Evolutionary conservation across 2,888 invertebrate species (phyloP).

Genomic region (Sepiola atlantica): DNA sequence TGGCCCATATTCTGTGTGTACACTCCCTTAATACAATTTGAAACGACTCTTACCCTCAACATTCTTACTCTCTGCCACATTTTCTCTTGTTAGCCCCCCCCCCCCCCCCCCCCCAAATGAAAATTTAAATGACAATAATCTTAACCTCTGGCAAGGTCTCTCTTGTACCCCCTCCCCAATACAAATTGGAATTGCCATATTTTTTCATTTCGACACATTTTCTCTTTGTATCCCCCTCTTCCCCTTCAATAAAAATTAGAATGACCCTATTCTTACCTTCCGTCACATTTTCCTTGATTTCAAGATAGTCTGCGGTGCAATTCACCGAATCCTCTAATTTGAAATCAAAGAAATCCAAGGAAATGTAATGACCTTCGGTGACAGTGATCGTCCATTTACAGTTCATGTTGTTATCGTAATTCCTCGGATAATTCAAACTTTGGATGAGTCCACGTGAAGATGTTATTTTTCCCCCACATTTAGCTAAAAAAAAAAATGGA

Average conservation of each 20-base stretch:
- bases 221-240: no score
- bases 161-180: no score
- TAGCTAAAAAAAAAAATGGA: conserved; percentile 73
- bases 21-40: no score
- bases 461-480: conserved; percentile 85
- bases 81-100: no score
- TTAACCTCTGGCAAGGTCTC: no score
- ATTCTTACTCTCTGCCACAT: no score
- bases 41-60: no score
- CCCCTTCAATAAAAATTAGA: not conserved
- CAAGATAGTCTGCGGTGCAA: conserved; percentile 70
- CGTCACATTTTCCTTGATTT: conserved; percentile 67
- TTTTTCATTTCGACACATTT: no score
- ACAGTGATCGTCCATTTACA: conserved; percentile 83
- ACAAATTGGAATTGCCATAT: no score
- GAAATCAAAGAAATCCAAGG: conserved; percentile 64
- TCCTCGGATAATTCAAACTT: conserved; percentile 82
- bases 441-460: conserved; percentile 78
- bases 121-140: no score
- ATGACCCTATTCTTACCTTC: conserved; percentile 59
- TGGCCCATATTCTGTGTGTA: no score
- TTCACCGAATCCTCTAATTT: conserved; percentile 64
- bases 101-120: no score
- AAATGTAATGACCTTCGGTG: conserved; percentile 71
- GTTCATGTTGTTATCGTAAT: conserved; percentile 78